phyloP scores from a whole-genome alignment of 2,888 invertebrate species.

The Bedellia somnulentella region DNA sequence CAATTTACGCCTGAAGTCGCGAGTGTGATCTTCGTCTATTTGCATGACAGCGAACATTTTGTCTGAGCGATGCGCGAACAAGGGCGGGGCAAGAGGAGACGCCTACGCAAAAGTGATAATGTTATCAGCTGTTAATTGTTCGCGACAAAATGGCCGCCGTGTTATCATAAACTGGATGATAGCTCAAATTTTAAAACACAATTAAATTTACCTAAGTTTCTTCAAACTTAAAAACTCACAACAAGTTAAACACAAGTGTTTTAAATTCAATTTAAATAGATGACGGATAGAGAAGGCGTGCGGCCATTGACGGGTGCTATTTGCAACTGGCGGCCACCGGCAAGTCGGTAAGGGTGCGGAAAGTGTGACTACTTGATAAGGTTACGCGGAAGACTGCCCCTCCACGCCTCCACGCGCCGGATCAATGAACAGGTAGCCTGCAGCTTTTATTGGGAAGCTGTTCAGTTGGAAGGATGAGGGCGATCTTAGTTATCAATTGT shows the following conservation, averaged over 20 bases:
- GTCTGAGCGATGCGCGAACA: slow-evolving; percentile 52
- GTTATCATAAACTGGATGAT: neutral
- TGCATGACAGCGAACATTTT: slow-evolving; percentile 90
- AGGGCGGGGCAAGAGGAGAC: slow-evolving; percentile 43
- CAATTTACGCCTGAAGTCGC: slow-evolving; percentile 86
- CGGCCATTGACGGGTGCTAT: slow-evolving; percentile 52
- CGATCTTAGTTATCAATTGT: too few species aligned
- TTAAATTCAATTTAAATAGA: too few species aligned
- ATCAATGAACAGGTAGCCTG: slow-evolving; percentile 52
- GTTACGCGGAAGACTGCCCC: slow-evolving; percentile 56
- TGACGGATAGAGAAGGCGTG: slow-evolving; percentile 26
- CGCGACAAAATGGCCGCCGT: neutral
- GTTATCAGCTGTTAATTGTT: slow-evolving; percentile 2
- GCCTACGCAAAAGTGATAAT: slow-evolving; percentile 22
- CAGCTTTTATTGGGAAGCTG: too few species aligned
- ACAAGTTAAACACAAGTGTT: too few species aligned
- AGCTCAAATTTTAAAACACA: too few species aligned
- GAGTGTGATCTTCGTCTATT: slow-evolving; percentile 84
- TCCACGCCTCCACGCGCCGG: slow-evolving; percentile 35
- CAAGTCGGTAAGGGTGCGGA: slow-evolving; percentile 42
- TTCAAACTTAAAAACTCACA: too few species aligned
- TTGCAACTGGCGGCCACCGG: slow-evolving; percentile 39
- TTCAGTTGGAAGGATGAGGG: too few species aligned
- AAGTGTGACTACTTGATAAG: slow-evolving; percentile 34
- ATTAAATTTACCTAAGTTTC: too few species aligned